phyloP scores from a whole-genome alignment of 30 jellyfish, hydroid and myxozoan genomes.

The Hydractinia symbiolongicarpus region DNA sequence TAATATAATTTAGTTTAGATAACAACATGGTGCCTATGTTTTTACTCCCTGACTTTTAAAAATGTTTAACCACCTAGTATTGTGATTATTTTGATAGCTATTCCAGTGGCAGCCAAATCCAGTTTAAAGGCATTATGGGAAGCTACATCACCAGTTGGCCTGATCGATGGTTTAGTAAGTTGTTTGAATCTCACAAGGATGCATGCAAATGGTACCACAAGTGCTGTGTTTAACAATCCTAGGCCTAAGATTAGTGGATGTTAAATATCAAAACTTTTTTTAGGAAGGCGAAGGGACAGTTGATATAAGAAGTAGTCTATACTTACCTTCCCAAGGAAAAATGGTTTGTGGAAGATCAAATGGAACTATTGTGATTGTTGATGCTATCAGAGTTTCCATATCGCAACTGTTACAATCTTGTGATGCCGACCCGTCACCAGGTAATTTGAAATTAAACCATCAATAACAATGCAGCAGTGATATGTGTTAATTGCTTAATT shows the following conservation, averaged over 20 bases:
- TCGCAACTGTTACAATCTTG: conserved; percentile 47
- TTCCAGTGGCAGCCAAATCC: conserved; percentile 34
- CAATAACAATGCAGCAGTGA: too few relatives aligned
- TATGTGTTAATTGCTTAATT: too few relatives aligned
- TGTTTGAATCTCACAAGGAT: background rate
- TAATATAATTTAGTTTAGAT: too few relatives aligned
- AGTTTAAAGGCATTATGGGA: conserved; percentile 73
- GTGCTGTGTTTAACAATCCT: background rate
- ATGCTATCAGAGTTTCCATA: conserved; percentile 63
- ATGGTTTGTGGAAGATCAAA: conserved; percentile 86
- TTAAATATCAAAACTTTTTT: background rate
- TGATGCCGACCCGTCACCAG: background rate
- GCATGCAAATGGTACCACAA: background rate
- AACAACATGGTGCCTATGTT: too few relatives aligned
- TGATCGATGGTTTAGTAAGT: conserved; percentile 82
- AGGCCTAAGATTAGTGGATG: background rate
- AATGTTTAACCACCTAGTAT: background rate
- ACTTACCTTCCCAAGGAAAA: conserved; percentile 90
- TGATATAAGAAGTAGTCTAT: conserved; percentile 64
- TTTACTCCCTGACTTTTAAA: background rate
- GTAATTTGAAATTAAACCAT: background rate
- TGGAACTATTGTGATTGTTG: conserved; percentile 78
- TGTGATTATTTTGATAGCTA: conserved; percentile 32
- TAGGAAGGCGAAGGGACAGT: conserved; percentile 28
- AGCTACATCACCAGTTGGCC: conserved; percentile 61